Percentiles rank a stretch among this genome's conserved stretches.
Conservation (phyloP, 2,888 invertebrate species). For the Nymphalis c-album region DNA sequence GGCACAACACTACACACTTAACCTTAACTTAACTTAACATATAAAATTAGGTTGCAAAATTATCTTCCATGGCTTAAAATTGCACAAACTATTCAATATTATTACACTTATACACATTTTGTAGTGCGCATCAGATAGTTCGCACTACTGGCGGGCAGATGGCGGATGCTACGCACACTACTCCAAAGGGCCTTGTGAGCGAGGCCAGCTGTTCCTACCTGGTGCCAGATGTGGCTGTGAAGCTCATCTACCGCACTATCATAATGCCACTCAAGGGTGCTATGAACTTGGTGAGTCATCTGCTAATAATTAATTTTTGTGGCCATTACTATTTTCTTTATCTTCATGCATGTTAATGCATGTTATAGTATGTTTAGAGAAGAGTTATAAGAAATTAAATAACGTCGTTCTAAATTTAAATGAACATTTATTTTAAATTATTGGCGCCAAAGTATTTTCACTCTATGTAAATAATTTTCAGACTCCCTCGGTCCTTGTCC, state of each 20-base stretch:
- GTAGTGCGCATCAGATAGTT: slow-evolving; percentile 80
- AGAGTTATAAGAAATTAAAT: too few species aligned
- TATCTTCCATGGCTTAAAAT: too few species aligned
- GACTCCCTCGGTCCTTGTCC: slow-evolving; percentile 89
- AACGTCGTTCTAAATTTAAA: too few species aligned
- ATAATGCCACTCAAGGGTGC: slow-evolving; percentile 85
- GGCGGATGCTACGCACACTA: slow-evolving; percentile 91
- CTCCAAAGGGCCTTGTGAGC: slow-evolving; percentile 89
- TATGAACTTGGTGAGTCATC: slow-evolving; percentile 85
- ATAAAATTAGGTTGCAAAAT: too few species aligned
- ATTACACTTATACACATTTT: slow-evolving; percentile 4
- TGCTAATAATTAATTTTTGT: not conserved
- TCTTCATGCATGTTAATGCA: not conserved
- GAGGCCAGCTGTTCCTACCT: slow-evolving; percentile 89
- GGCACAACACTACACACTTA: too few species aligned
- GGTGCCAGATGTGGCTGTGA: slow-evolving; percentile 88
- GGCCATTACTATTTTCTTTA: too few species aligned
- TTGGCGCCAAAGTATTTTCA: too few species aligned
- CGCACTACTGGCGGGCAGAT: slow-evolving; percentile 82
- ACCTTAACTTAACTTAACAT: too few species aligned
- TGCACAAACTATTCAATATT: not conserved
- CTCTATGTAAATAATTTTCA: slow-evolving; percentile 49
- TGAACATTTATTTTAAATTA: too few species aligned
- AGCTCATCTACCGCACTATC: slow-evolving; percentile 86
- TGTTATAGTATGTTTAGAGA: not conserved